Conservation (phyloP, 2,797 vertebrate species). For the Phrynocephalus forsythii region DNA sequence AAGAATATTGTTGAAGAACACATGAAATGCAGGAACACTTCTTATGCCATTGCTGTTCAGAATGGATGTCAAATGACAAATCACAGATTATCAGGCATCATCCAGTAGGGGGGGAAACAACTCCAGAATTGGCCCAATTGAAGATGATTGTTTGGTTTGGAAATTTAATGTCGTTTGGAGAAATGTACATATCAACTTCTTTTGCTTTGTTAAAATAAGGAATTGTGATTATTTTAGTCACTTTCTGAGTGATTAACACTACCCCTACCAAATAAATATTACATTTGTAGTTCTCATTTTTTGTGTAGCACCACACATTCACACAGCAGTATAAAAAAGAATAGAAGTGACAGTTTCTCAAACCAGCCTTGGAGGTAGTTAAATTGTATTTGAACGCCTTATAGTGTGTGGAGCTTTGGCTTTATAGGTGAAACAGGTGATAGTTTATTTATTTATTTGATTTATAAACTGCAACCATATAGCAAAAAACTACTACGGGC, state of each 20-base stretch:
- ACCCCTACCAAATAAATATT: background rate
- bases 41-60: constrained; percentile 65
- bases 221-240: background rate
- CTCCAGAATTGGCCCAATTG: constrained; percentile 69
- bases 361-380: background rate
- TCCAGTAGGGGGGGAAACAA: constrained; percentile 35
- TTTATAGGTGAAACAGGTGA: constrained; percentile 45
- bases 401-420: background rate
- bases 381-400: background rate
- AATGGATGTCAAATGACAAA: constrained; percentile 30
- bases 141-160: constrained; percentile 61
- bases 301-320: background rate
- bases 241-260: constrained; percentile 23
- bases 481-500: too few species aligned
- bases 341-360: background rate
- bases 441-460: too few species aligned
- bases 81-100: constrained; percentile 65
- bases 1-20: constrained; percentile 54
- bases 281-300: background rate
- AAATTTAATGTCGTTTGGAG: constrained; percentile 62
- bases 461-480: too few species aligned
- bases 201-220: background rate
- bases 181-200: background rate
- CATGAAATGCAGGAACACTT: constrained; percentile 64
- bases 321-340: background rate